Base-by-base conservation (phyloP, 2,797 vertebrate species). In the Vespertilio murinus region DNA sequence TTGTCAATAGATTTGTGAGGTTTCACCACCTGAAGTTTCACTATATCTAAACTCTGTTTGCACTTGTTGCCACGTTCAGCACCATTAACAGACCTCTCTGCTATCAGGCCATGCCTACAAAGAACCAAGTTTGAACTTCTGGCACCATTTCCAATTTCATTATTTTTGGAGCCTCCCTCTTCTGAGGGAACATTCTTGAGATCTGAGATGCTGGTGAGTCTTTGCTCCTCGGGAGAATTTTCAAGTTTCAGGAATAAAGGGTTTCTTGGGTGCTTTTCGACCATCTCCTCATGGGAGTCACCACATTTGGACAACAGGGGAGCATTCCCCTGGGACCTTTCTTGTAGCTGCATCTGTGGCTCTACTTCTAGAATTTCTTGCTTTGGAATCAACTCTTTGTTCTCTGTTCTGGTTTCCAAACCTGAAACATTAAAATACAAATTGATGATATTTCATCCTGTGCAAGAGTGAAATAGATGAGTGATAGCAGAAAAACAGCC, bases 381-480 rank as follows among this genome's bases (percentile, higher is more conserved):
- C 86, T 97, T 95, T 96, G 61, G 88, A 95, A 89, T 94, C 79
- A 96, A 73, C 22, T 73, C 84, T 85, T 90, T 89, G 75, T 59
- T 96, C 38, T 77, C 83, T 18, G 45, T 38, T 91, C 49, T 93
- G 65, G 61, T 89, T 86, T 97, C 96, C 38, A 86, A 96, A 90
- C 80, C 96, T 97, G 90, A 91, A 93, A 96, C 17, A 81, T 77
- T 78, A 88, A 96, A 93, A 92, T 23, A 90, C 28, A 89, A 79
- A 80, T 45, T 81, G 10, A 16, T 92, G 54, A 69, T 25, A 91
- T 65, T 86, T 74, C 56, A 82, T 67, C 13, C 25, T 64, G 16
- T 28, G 5, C 12, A 80, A 61, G 28, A 74, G 17, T 20, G 35
- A 94, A 79, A 78, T 20, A 65, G 74, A 28, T 9, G 85, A 94